Evolutionary conservation across 2,113 vertebrate genomes (phyloP), one percentile per base, ranked within the genome.

Genomic region (Plecotus auritus): DNA sequence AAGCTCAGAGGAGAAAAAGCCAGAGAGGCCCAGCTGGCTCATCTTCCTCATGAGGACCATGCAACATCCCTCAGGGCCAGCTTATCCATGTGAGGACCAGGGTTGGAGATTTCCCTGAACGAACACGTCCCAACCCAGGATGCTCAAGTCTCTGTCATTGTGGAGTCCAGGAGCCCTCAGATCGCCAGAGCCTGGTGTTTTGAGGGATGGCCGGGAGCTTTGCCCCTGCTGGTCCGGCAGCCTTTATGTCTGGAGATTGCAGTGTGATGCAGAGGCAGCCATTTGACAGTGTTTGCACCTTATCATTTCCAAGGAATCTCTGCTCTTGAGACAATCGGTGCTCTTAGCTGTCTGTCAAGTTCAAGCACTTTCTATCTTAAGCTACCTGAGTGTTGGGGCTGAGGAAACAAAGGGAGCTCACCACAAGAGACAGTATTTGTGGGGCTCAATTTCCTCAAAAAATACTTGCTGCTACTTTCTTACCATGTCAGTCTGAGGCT

Each of bases 271-370:
- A 90, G 93, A 97, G 82, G 91, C 88, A 92, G 64, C 90, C 96
- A 90, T 95, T 97, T 96, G 92, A 90, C 61, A 88, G 92, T 6
- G 81, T 92, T 92, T 93, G 85, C 54, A 96, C 96, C 90, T 94
- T 95, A 95, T 95, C 85, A 95, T 96, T 97, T 96, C 92, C 96
- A 92, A 95, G 87, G 97, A 92, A 95, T 95, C 95, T 93, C 92
- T 88, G 92, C 88, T 96, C 92, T 93, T 70, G 94, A 96, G 96
- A 95, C 85, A 95, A 85, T 70, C 14, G 9, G 88, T 74, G 78
- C 73, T 95, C 92, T 95, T 83, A 92, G 92, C 85, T 97, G 96
- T 90, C 95, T 88, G 89, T 97, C 97, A 96, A 88, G 85, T 93
- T 94, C 92, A 85, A 94, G 85, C 35, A 66, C 92, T 93, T 95